phyloP scores from a whole-genome alignment of 2,888 invertebrate genomes.

The Nymphalis urticae region DNA sequence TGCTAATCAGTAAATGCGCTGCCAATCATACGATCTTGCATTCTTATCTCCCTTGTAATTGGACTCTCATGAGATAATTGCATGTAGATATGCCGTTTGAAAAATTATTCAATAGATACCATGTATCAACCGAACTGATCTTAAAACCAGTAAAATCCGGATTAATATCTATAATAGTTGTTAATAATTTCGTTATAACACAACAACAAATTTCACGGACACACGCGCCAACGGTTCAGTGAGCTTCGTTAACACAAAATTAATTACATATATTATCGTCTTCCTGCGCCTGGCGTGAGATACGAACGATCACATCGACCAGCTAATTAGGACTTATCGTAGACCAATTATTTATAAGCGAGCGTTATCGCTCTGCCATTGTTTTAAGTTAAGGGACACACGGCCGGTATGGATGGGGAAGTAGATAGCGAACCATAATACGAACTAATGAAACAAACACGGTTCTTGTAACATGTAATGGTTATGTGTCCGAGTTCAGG shows the following conservation, averaged over 20 bases:
- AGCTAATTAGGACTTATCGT: conserved; percentile 75
- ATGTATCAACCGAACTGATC: too few relatives aligned
- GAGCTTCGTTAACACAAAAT: conserved; percentile 51
- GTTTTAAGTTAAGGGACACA: conserved; percentile 54
- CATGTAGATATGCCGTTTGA: too few relatives aligned
- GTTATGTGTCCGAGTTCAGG: background rate
- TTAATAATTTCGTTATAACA: background rate
- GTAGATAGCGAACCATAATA: conserved; percentile 17
- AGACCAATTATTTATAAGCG: conserved; percentile 77
- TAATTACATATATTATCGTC: conserved; percentile 44
- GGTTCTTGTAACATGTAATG: background rate
- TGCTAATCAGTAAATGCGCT: too few relatives aligned
- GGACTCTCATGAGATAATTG: too few relatives aligned
- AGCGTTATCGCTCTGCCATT: conserved; percentile 68
- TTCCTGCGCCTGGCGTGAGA: conserved; percentile 65
- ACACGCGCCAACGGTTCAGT: conserved; percentile 42
- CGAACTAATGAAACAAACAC: conserved; percentile 18
- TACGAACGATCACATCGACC: conserved; percentile 66
- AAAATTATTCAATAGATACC: too few relatives aligned
- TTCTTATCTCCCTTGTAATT: too few relatives aligned
- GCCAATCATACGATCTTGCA: too few relatives aligned
- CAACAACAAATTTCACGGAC: conserved; percentile 16
- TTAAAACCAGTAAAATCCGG: too few relatives aligned
- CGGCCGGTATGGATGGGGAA: conserved; percentile 34
- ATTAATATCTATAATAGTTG: too few relatives aligned